Evolutionary conservation across 2,888 invertebrate genomes (phyloP).

Genomic region (Theodoxus fluviatilis): DNA sequence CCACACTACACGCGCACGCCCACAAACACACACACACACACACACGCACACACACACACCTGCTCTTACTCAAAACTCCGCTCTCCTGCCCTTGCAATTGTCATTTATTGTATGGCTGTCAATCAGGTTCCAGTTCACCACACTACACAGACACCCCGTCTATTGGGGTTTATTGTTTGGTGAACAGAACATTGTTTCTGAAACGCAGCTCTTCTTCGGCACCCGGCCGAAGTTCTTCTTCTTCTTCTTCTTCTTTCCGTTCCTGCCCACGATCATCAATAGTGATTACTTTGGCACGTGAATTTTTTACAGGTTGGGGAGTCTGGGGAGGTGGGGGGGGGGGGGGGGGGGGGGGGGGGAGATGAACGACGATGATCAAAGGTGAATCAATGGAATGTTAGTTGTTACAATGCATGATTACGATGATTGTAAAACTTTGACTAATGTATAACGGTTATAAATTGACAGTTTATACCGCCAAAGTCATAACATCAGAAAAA

Average conservation of each 20-base stretch:
- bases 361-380: too few species aligned
- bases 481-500: too few species aligned
- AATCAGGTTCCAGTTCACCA: neutral
- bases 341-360: too few species aligned
- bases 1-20: neutral
- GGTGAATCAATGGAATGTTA: too few species aligned
- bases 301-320: constrained; percentile 21
- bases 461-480: too few species aligned
- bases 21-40: neutral
- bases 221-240: neutral
- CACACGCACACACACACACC: neutral
- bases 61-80: too few species aligned
- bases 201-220: neutral
- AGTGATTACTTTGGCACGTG: constrained; percentile 27
- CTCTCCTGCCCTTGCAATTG: too few species aligned
- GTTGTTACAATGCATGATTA: too few species aligned
- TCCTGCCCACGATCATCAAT: neutral
- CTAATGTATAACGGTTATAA: too few species aligned
- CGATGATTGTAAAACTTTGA: too few species aligned
- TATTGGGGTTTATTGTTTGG: neutral
- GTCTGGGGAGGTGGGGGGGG: constrained; percentile 11
- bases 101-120: neutral
- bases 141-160: neutral
- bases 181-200: neutral
- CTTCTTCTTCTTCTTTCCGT: neutral